Conservation (phyloP, 2,797 vertebrate genomes). For the Gambelia wislizenii region DNA sequence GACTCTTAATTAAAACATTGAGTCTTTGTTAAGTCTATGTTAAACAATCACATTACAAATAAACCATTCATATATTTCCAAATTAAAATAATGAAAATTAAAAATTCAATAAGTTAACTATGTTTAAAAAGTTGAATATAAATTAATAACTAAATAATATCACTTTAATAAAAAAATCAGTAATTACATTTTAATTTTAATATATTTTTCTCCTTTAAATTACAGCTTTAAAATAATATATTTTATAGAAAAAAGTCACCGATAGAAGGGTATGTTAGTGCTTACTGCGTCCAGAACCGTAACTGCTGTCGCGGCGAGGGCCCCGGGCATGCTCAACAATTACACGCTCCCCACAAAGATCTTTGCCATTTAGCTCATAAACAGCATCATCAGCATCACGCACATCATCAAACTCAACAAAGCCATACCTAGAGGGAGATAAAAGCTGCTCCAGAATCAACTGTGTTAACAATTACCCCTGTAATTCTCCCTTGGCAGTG, state of each 20-base stretch:
- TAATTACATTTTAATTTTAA: constrained; percentile 61
- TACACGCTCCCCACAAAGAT: constrained; percentile 95
- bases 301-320: constrained; percentile 91
- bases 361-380: constrained; percentile 96
- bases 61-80: constrained; percentile 83
- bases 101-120: constrained; percentile 60
- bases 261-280: constrained; percentile 76
- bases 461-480: background rate
- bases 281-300: constrained; percentile 92
- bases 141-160: constrained; percentile 66
- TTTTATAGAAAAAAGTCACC: constrained; percentile 60
- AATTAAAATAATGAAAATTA: constrained; percentile 73
- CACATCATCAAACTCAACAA: constrained; percentile 97
- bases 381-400: constrained; percentile 96
- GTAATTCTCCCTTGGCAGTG: background rate
- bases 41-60: constrained; percentile 88
- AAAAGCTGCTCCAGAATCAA: constrained; percentile 14
- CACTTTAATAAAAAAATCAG: constrained; percentile 59
- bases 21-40: constrained; percentile 97
- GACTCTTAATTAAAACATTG: constrained; percentile 98
- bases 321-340: constrained; percentile 97
- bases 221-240: constrained; percentile 47
- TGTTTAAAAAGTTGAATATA: constrained; percentile 70
- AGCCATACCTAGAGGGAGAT: constrained; percentile 87
- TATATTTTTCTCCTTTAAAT: constrained; percentile 55